phyloP scores from a whole-genome alignment of 2,113 vertebrate genomes.

The Hippocampus comes region DNA sequence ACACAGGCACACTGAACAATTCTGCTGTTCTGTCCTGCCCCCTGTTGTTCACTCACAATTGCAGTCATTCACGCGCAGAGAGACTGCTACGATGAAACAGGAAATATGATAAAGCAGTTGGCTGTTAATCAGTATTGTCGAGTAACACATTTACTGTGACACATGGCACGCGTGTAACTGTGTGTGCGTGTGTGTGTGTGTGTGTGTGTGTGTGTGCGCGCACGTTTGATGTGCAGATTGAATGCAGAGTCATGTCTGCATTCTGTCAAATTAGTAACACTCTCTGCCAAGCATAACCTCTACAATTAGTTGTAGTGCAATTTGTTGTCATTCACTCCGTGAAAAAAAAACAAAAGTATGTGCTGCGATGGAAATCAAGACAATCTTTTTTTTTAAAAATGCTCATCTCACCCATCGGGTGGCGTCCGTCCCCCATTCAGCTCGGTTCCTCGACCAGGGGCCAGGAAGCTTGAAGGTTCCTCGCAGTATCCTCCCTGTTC shows the following conservation, averaged over 20 bases:
- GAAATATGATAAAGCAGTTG: not conserved
- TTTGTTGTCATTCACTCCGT: not conserved
- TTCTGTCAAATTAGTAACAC: slow-evolving; percentile 6
- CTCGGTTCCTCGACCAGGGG: too few relatives aligned
- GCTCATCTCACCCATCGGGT: too few relatives aligned
- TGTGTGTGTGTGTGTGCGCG: not conserved
- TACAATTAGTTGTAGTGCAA: not conserved
- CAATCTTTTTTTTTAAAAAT: not conserved
- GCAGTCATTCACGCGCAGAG: not conserved
- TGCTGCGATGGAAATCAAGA: not conserved
- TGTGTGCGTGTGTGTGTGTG: not conserved
- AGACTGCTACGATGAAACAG: not conserved
- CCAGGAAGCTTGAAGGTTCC: too few relatives aligned
- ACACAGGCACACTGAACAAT: not conserved
- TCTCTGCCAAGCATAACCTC: not conserved
- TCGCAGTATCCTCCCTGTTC: too few relatives aligned
- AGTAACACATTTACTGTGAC: slow-evolving; percentile 4
- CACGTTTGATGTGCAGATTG: not conserved
- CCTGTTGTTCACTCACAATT: slow-evolving; percentile 24
- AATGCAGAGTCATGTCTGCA: slow-evolving; percentile 3
- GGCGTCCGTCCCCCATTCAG: too few relatives aligned
- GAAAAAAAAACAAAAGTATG: not conserved
- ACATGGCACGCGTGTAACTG: not conserved
- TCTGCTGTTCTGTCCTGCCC: slow-evolving; percentile 33
- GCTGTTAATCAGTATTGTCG: slow-evolving; percentile 6